Percentiles rank a stretch among this genome's conserved stretches.
Conservation (phyloP, 2,888 invertebrate genomes). For the Drosophila differens region DNA sequence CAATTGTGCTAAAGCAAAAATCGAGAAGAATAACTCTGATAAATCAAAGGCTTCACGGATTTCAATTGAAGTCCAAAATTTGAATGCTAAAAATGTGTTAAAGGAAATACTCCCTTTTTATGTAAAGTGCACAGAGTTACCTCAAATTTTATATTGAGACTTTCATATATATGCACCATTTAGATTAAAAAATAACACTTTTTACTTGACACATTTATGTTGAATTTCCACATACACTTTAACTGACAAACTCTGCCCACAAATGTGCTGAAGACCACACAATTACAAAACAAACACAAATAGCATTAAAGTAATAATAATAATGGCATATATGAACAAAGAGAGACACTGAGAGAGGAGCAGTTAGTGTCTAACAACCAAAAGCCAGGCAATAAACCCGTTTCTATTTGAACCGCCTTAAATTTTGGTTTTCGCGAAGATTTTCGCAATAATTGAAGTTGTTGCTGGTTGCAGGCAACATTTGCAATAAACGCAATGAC, state of each 20-base stretch:
- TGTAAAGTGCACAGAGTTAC: background rate
- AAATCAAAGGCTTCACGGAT: background rate
- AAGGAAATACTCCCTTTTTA: background rate
- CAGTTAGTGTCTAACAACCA: conserved; percentile 21
- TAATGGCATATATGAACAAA: conserved; percentile 24
- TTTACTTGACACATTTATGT: conserved; percentile 12
- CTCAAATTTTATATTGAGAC: background rate
- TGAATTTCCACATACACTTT: conserved; percentile 44
- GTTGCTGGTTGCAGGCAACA: conserved; percentile 58
- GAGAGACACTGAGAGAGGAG: conserved; percentile 11
- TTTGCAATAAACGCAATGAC: conserved; percentile 72
- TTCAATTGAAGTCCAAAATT: conserved; percentile 14
- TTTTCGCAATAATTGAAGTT: conserved; percentile 74
- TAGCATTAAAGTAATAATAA: conserved; percentile 54
- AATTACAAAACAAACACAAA: conserved; percentile 39
- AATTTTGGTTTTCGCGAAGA: conserved; percentile 61
- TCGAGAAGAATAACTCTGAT: conserved; percentile 20
- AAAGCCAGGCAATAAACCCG: conserved; percentile 57
- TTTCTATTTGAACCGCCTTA: conserved; percentile 58
- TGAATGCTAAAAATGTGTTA: background rate
- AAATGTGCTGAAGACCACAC: conserved; percentile 40
- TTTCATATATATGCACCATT: conserved; percentile 2
- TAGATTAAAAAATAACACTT: conserved; percentile 9
- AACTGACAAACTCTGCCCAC: conserved; percentile 28
- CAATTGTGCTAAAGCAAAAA: conserved; percentile 4